Percentiles rank a stretch among this genome's conserved stretches.
Evolutionary conservation across 2,888 invertebrate species (phyloP).

Genomic region (Oscheius sp.): DNA sequence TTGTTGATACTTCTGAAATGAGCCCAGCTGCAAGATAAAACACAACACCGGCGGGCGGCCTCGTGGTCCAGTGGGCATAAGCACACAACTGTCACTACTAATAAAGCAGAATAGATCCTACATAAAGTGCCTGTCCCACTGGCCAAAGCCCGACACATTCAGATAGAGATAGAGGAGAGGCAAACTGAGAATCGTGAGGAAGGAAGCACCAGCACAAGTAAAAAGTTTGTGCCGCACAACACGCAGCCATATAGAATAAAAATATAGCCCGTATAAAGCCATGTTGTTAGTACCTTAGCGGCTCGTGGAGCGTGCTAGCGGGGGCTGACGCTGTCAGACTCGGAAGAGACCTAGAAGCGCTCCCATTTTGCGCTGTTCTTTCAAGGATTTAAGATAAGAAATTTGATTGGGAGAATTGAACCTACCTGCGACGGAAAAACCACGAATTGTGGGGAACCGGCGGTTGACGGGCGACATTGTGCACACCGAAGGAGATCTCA

Average conservation of each 20-base stretch:
- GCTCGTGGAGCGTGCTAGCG: conserved; percentile 63
- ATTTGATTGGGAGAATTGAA: background rate
- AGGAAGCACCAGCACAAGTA: conserved; percentile 27
- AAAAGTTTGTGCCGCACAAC: conserved; percentile 19
- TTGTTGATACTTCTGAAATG: conserved; percentile 51
- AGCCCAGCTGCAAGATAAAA: conserved; percentile 5
- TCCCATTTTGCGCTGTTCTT: background rate
- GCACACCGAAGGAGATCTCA: conserved; percentile 68
- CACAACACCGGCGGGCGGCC: background rate
- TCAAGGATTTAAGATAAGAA: background rate
- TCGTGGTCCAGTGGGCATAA: conserved; percentile 1
- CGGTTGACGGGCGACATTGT: conserved; percentile 70
- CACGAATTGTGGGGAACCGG: conserved; percentile 63
- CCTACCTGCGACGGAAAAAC: conserved; percentile 71
- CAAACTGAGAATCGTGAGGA: conserved; percentile 23
- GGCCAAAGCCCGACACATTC: background rate
- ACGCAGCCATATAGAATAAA: conserved; percentile 3
- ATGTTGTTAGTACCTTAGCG: conserved; percentile 56
- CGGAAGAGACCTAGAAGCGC: conserved; percentile 60
- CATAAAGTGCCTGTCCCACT: background rate
- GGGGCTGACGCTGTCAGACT: conserved; percentile 64
- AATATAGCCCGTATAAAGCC: conserved; percentile 5
- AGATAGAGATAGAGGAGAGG: conserved; percentile 28
- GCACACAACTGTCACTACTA: background rate
- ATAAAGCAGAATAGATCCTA: background rate